These are phyloP conservation scores for Quiscalus mexicanus DNA, from an alignment of 2,113 vertebrate genomes.

Conservation along the genomic window DNA sequence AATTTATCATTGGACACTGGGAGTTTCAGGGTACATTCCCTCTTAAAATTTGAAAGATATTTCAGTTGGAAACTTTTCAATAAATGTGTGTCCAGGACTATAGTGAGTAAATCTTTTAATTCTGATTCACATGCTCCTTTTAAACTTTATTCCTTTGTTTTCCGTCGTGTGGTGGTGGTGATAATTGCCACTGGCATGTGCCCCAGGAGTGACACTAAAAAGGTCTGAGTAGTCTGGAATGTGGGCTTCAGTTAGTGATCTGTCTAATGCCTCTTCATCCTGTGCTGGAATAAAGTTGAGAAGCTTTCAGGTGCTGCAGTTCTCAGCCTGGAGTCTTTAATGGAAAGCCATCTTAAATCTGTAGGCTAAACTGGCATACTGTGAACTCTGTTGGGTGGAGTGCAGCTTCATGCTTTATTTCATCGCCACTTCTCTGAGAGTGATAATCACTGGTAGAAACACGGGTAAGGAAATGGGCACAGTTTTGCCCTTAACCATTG, in stretches of 20 bases:
- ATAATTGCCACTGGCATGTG: rapidly evolving
- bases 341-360: not conserved
- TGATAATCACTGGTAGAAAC: not conserved
- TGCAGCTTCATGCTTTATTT: not conserved
- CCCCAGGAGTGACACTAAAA: not conserved
- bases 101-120: not conserved
- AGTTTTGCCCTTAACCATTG: not conserved
- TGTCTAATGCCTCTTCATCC: not conserved
- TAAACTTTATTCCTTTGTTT: not conserved
- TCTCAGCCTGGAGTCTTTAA: not conserved
- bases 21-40: not conserved
- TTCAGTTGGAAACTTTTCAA: not conserved
- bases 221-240: rapidly evolving
- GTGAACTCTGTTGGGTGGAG: not conserved
- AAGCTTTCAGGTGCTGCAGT: not conserved
- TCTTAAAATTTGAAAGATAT: not conserved
- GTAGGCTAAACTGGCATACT: not conserved
- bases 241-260: not conserved
- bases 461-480: not conserved
- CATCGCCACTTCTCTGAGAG: not conserved
- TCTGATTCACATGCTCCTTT: not conserved
- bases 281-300: not conserved
- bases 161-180: rapidly evolving
- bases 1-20: not conserved
- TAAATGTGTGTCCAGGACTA: not conserved